These are phyloP conservation scores for Ptychodera flava DNA, from an alignment of 35 echinoderm and acorn worm genomes.

Conservation along the genomic window DNA sequence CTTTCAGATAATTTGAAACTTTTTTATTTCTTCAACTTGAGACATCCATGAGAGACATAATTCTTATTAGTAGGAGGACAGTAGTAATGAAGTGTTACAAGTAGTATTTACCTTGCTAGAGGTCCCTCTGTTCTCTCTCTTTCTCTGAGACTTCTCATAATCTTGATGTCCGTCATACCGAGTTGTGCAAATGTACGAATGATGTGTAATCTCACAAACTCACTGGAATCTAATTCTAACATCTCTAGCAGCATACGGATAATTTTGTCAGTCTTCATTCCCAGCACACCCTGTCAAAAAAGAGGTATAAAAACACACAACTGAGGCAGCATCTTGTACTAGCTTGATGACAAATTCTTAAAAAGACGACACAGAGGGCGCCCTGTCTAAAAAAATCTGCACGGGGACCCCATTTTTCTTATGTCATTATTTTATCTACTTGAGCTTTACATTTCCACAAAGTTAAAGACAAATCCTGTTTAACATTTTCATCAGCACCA, in stretches of 20 bases:
- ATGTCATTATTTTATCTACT: too few species aligned
- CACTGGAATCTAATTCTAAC: conserved; percentile 88
- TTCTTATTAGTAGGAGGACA: background rate
- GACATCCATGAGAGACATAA: background rate
- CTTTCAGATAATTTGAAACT: background rate
- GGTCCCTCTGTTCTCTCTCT: conserved; percentile 75
- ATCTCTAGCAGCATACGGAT: conserved; percentile 74
- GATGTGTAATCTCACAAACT: conserved; percentile 87
- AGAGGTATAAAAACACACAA: background rate
- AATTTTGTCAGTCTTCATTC: conserved; percentile 76
- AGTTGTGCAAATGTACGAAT: conserved; percentile 67
- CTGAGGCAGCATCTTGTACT: background rate
- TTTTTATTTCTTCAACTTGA: background rate
- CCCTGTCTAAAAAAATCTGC: too few species aligned
- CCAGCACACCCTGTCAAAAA: conserved; percentile 71
- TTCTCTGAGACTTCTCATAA: conserved; percentile 65
- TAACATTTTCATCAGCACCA: too few species aligned
- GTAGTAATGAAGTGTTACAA: background rate
- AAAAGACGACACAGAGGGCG: too few species aligned
- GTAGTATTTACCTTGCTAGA: conserved; percentile 51
- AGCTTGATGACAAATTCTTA: too few species aligned
- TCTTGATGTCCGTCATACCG: conserved; percentile 65
- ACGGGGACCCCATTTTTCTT: too few species aligned
- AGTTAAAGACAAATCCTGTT: too few species aligned
- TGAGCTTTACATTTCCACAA: too few species aligned